Conservation (phyloP, 2,113 vertebrate genomes). For the Pyrgilauda ruficollis region DNA sequence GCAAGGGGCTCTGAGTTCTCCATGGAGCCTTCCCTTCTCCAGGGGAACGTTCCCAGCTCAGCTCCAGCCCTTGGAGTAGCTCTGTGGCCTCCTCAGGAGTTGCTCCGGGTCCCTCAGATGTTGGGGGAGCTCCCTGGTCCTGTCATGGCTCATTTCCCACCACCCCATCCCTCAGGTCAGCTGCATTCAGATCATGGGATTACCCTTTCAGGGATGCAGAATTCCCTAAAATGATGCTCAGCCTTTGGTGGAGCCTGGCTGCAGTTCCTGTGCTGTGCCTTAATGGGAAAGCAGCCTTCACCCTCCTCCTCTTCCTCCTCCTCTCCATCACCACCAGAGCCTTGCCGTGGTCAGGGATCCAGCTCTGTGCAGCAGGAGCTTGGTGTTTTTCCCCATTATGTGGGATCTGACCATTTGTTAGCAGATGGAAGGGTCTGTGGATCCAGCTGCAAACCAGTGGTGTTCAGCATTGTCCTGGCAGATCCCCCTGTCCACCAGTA, state of each 20-base stretch:
- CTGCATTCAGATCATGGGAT: rapidly evolving
- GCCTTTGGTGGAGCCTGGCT: neutral
- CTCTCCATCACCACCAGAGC: rapidly evolving
- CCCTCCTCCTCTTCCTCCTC: neutral
- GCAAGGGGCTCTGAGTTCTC: neutral
- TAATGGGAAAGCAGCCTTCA: neutral
- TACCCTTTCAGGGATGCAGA: neutral
- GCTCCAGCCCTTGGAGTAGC: neutral
- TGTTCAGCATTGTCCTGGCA: rapidly evolving
- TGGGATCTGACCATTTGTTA: rapidly evolving
- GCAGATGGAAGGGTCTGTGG: rapidly evolving
- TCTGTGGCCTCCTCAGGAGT: rapidly evolving
- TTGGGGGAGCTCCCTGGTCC: rapidly evolving
- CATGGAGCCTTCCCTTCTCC: neutral
- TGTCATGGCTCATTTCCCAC: rapidly evolving
- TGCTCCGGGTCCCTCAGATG: rapidly evolving
- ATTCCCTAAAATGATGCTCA: rapidly evolving
- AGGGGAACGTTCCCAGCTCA: neutral
- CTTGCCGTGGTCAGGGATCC: neutral
- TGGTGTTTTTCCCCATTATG: rapidly evolving
- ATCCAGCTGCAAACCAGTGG: rapidly evolving
- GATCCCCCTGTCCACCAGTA: rapidly evolving
- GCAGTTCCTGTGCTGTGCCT: rapidly evolving
- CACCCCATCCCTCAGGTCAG: rapidly evolving
- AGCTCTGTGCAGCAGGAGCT: rapidly evolving